Conservation (phyloP, 2,113 vertebrate species). For the Pogona vitticeps region DNA sequence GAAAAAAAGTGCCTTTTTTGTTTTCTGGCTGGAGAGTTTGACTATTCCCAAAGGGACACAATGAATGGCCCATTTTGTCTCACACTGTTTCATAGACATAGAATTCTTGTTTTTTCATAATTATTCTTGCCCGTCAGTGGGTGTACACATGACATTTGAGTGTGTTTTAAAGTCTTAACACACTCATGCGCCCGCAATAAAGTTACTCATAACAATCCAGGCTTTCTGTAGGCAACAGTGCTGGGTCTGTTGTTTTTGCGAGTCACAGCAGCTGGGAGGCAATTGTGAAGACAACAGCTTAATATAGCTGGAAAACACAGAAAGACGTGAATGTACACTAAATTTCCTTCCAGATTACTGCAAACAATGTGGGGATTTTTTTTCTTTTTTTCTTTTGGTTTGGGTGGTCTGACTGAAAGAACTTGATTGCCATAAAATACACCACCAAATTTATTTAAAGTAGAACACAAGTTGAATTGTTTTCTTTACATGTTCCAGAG, state of each 20-base stretch:
- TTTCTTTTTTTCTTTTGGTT: slow-evolving; percentile 64
- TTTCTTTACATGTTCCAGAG: slow-evolving; percentile 48
- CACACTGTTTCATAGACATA: slow-evolving; percentile 81
- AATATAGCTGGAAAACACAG: slow-evolving; percentile 85
- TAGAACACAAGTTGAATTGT: slow-evolving; percentile 69
- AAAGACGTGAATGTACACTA: slow-evolving; percentile 83
- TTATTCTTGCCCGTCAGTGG: slow-evolving; percentile 87
- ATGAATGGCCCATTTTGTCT: slow-evolving; percentile 94
- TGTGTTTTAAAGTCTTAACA: slow-evolving; percentile 88
- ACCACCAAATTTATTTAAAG: slow-evolving; percentile 66
- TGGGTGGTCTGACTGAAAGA: slow-evolving; percentile 77
- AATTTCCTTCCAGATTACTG: slow-evolving; percentile 77
- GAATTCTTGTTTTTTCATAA: slow-evolving; percentile 90
- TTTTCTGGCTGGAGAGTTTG: slow-evolving; percentile 89
- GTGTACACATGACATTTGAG: slow-evolving; percentile 92
- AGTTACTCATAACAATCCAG: slow-evolving; percentile 85
- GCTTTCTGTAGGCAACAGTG: slow-evolving; percentile 93
- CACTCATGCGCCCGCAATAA: slow-evolving; percentile 93
- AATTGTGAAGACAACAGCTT: slow-evolving; percentile 89
- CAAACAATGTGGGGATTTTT: slow-evolving; percentile 79
- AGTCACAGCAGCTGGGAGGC: slow-evolving; percentile 91
- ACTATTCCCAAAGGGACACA: slow-evolving; percentile 92
- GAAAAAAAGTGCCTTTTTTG: slow-evolving; percentile 95
- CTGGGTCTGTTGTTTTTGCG: slow-evolving; percentile 88
- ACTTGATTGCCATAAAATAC: slow-evolving; percentile 73